Evolutionary conservation across 2,797 vertebrate species (phyloP), one percentile per base, ranked within the genome.

Genomic region (Neosalanx taihuensis): DNA sequence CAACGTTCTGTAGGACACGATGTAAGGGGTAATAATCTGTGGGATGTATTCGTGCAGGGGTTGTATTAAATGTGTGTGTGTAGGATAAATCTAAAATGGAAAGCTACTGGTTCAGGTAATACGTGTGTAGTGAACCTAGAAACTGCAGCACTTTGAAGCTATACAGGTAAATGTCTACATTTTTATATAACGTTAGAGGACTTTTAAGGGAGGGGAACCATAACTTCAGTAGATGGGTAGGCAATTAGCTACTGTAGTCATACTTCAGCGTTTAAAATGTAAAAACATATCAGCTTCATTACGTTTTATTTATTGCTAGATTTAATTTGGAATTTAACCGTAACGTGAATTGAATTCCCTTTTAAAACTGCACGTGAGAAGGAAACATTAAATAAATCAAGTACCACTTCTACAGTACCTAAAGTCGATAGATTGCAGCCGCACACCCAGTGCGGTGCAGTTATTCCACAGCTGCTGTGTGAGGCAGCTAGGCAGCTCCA

Each of bases 211-310:
- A 46, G 41, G 12, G 41, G 37, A 13, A 46, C 41, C 41, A 12
- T 46, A 46, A 86, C 84, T 60, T 18, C 18, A 79, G 63, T 88
- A 91, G 88, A 89, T 89, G 89, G 88, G 46, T 20, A 76, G 74
- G 76, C 76, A 66, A 71, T 37, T 70, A 74, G 71, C 51, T 61
- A 61, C 56, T 69, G 10, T n/a, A 37, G 62, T 12, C 10, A n/a
- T 64, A 18, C 35, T 49, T 69, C 29, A 53, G 53, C 70, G 74
- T 78, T 63, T 76, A 70, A 29, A 26, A 29, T 63, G 58, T 79
- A 59, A 18, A 69, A 26, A 58, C 37, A 70, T 71, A 70, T 41
- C 18, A 31, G 26, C 15, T n/a, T 18, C 6, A 41, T 46, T 37
- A 37, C 35, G 6, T 46, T 46, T 46, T 13, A 26, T 46, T 46